These are phyloP conservation scores for Liopterus haemorrhoidalis DNA, from an alignment of 2,888 invertebrate species.

Conservation along the genomic window DNA sequence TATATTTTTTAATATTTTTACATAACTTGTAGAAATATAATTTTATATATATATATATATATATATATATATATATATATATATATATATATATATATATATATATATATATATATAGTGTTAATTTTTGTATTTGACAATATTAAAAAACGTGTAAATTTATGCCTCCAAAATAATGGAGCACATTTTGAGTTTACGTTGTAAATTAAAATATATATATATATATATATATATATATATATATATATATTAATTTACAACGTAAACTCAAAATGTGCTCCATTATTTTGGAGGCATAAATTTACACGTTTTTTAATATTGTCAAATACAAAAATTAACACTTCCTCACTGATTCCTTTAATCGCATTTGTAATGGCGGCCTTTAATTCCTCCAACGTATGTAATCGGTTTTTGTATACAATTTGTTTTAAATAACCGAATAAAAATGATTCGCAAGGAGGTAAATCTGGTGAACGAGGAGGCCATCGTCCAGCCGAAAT, in stretches of 20 bases:
- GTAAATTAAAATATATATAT: too few species aligned
- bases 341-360: neutral
- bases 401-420: neutral
- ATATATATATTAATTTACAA: too few species aligned
- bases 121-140: slow-evolving; percentile 7
- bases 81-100: too few species aligned
- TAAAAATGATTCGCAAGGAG: too few species aligned
- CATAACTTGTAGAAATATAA: too few species aligned
- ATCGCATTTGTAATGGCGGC: slow-evolving; percentile 3
- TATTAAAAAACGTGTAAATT: neutral
- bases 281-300: neutral
- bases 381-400: slow-evolving; percentile 1
- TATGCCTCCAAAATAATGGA: neutral
- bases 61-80: too few species aligned
- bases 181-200: slow-evolving; percentile 6
- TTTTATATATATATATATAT: too few species aligned
- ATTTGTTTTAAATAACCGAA: slow-evolving; percentile 8
- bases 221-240: too few species aligned
- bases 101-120: too few species aligned
- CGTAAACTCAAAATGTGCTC: slow-evolving; percentile 5
- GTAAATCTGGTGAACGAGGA: neutral
- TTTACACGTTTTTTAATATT: neutral
- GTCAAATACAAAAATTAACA: slow-evolving; percentile 8
- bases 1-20: too few species aligned
- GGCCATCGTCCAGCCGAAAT: slow-evolving; percentile 6